Evolutionary conservation across 2,888 invertebrate species (phyloP).

Genomic region (Hemistola chrysoprasaria): DNA sequence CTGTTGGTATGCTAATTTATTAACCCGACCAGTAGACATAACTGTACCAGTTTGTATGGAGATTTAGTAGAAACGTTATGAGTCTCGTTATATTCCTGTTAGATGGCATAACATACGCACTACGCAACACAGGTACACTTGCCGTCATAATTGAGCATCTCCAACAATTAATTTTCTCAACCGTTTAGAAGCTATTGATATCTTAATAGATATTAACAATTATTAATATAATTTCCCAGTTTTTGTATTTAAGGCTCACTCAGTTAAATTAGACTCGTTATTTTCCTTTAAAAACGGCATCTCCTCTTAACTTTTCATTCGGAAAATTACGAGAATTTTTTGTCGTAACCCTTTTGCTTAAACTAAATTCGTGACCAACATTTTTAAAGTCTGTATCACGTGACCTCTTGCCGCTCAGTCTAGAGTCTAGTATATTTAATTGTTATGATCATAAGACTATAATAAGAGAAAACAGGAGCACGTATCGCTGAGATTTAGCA

Average conservation of each 20-base stretch:
- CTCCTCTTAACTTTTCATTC: no score
- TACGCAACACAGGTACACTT: constrained; percentile 12
- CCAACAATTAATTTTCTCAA: constrained; percentile 19
- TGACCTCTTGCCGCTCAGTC: no score
- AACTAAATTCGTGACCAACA: no score
- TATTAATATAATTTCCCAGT: no score
- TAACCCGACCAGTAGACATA: constrained; percentile 32
- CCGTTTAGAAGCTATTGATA: constrained; percentile 1
- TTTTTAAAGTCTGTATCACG: no score
- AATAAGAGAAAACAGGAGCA: constrained; percentile 9
- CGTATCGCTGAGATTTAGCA: constrained; percentile 11
- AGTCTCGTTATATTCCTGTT: constrained; percentile 28
- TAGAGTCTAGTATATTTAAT: no score
- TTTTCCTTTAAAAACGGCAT: no score
- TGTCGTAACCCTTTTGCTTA: no score
- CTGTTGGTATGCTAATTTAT: constrained; percentile 44
- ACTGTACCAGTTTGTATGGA: constrained; percentile 35
- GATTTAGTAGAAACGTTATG: constrained; percentile 25
- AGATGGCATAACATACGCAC: constrained; percentile 20
- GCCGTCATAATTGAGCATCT: constrained; percentile 20
- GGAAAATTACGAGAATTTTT: no score
- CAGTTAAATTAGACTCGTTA: no score
- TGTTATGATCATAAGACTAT: constrained; percentile 6
- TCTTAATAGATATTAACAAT: not conserved
- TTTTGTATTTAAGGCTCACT: no score